phyloP scores from a whole-genome alignment of 1,140 invertebrate genomes.

The Drosophila quadrilineata region DNA sequence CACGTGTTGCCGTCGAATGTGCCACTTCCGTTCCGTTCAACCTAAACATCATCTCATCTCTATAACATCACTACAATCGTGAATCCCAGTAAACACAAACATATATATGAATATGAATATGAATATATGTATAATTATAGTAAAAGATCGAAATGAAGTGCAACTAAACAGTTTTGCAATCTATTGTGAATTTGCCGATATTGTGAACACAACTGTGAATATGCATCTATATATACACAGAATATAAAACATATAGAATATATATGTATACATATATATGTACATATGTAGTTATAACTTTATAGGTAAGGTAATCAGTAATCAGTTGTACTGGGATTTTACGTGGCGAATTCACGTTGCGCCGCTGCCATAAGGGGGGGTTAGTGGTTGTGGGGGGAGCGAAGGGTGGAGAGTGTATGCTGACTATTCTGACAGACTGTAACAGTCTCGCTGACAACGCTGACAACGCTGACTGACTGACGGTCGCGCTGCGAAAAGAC shows the following conservation, averaged over 20 bases:
- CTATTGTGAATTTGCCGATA: too few species aligned
- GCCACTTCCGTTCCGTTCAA: slow-evolving; percentile 14
- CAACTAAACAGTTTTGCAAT: slow-evolving; percentile 11
- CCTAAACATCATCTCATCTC: neutral
- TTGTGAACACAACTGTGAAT: too few species aligned
- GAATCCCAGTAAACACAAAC: slow-evolving; percentile 10
- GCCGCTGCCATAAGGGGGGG: neutral
- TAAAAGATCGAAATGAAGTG: too few species aligned
- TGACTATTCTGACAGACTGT: too few species aligned
- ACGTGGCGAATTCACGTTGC: too few species aligned
- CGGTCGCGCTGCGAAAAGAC: neutral
- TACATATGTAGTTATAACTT: neutral
- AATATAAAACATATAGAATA: too few species aligned
- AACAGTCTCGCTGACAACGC: slow-evolving; percentile 20
- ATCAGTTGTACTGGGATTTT: slow-evolving; percentile 17
- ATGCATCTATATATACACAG: too few species aligned
- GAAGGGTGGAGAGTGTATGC: too few species aligned
- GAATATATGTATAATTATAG: too few species aligned
- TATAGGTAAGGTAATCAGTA: slow-evolving; percentile 28
- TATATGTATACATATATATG: neutral
- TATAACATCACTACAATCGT: neutral
- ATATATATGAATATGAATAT: too few species aligned
- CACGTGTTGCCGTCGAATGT: slow-evolving; percentile 53
- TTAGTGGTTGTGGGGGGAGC: neutral
- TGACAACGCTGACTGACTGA: neutral